Conservation (phyloP, 1,140 invertebrate species). For the Onthophagus taurus region DNA sequence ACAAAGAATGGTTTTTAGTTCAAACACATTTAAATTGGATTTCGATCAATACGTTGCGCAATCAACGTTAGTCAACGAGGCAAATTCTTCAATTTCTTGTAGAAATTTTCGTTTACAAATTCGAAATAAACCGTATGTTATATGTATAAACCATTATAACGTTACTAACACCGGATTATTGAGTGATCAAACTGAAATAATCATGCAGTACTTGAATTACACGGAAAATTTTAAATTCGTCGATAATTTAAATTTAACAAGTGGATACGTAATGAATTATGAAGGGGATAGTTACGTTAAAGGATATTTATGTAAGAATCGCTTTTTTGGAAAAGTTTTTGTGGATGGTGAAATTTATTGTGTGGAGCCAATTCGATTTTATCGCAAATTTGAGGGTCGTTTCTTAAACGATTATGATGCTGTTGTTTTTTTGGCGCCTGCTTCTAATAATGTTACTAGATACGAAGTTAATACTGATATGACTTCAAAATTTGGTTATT, state of each 20-base stretch:
- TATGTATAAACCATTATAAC: too few relatives aligned
- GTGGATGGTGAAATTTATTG: neutral
- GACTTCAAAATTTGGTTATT: neutral
- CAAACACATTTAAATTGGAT: too few relatives aligned
- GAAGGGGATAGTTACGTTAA: slow-evolving; percentile 4
- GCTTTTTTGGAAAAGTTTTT: slow-evolving; percentile 5
- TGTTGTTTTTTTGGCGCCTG: neutral
- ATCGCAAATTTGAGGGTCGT: neutral
- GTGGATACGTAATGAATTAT: neutral
- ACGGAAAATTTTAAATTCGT: too few relatives aligned
- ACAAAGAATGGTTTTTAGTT: too few relatives aligned
- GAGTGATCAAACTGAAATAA: too few relatives aligned
- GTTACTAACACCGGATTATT: too few relatives aligned
- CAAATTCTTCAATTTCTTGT: too few relatives aligned
- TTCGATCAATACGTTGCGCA: too few relatives aligned
- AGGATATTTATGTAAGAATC: slow-evolving; percentile 3
- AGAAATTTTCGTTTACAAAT: too few relatives aligned
- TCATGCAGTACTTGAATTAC: too few relatives aligned
- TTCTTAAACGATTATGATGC: neutral
- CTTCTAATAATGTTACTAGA: neutral
- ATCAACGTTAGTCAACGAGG: too few relatives aligned
- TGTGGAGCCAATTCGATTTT: neutral
- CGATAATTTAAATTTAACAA: neutral
- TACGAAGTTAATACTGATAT: slow-evolving; percentile 3
- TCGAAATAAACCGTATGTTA: too few relatives aligned